A percentile compares a stretch with the other conserved stretches of the same genome.
Conservation (phyloP, 2,113 vertebrate species). For the Sebastes fasciatus region DNA sequence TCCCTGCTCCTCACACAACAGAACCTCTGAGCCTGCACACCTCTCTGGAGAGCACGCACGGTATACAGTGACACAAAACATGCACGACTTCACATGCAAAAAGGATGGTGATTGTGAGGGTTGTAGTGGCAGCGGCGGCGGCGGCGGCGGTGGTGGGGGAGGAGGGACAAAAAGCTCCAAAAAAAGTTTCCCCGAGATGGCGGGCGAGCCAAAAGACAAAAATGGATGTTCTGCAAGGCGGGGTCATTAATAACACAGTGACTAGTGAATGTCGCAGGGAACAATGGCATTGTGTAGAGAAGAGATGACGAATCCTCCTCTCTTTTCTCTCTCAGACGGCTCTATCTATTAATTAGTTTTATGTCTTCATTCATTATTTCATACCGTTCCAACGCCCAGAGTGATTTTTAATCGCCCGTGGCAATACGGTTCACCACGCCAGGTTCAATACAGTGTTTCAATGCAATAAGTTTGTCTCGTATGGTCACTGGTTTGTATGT, state of each 20-base stretch:
- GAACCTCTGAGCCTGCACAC: not conserved
- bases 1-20: not conserved
- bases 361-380: constrained; percentile 82
- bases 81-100: constrained; percentile 7
- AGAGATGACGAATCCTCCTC: constrained; percentile 82
- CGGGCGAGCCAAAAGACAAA: constrained; percentile 41
- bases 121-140: not conserved
- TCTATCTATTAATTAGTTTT: constrained; percentile 85
- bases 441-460: constrained; percentile 20
- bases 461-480: not conserved
- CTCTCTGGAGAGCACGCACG: constrained; percentile 19
- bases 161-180: constrained; percentile 27
- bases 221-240: constrained; percentile 68
- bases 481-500: not conserved
- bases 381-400: constrained; percentile 56
- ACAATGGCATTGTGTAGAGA: constrained; percentile 85
- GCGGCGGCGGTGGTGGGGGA: not conserved
- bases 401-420: constrained; percentile 76
- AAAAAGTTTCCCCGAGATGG: constrained; percentile 29
- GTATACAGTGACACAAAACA: constrained; percentile 4
- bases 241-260: constrained; percentile 84
- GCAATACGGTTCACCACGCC: constrained; percentile 26
- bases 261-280: constrained; percentile 72
- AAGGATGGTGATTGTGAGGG: not conserved
- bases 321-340: constrained; percentile 71